A percentile compares a stretch with the other conserved stretches of the same genome.
Evolutionary conservation across 92 coral and sea anemone genomes (phyloP).

Genomic region (Zoanthus solanderi): DNA sequence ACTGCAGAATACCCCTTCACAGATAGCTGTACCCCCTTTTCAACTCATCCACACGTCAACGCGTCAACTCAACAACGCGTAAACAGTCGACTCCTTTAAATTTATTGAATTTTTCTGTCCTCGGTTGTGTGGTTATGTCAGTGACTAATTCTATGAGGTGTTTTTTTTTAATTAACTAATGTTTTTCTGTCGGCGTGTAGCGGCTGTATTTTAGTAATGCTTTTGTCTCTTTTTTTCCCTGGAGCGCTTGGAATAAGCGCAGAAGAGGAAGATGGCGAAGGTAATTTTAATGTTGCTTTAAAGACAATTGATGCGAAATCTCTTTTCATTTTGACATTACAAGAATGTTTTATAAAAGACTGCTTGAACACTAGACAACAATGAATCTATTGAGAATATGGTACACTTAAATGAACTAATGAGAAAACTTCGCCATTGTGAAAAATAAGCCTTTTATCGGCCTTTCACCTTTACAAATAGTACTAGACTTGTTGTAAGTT

Average conservation of each 20-base stretch:
- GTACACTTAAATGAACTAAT: no score
- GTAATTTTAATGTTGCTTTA: background rate
- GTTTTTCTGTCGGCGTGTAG: constrained; percentile 1
- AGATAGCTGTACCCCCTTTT: constrained; percentile 15
- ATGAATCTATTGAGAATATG: no score
- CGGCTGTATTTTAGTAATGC: background rate
- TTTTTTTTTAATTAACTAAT: background rate
- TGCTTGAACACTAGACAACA: no score
- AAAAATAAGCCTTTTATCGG: no score
- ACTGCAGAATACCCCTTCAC: constrained; percentile 32
- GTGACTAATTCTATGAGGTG: background rate
- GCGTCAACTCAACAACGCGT: constrained; percentile 16
- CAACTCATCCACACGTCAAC: constrained; percentile 15
- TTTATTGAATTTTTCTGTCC: background rate
- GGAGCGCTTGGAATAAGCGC: background rate
- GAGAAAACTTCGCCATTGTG: no score
- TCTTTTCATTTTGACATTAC: no score
- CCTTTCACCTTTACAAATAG: no score
- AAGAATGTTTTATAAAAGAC: no score
- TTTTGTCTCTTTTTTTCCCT: background rate
- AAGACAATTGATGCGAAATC: no score
- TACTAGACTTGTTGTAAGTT: no score
- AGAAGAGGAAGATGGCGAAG: constrained; percentile 1
- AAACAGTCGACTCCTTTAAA: background rate
- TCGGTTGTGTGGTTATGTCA: background rate